phyloP scores from a whole-genome alignment of 1,140 invertebrate genomes.

The Formica selysi region DNA sequence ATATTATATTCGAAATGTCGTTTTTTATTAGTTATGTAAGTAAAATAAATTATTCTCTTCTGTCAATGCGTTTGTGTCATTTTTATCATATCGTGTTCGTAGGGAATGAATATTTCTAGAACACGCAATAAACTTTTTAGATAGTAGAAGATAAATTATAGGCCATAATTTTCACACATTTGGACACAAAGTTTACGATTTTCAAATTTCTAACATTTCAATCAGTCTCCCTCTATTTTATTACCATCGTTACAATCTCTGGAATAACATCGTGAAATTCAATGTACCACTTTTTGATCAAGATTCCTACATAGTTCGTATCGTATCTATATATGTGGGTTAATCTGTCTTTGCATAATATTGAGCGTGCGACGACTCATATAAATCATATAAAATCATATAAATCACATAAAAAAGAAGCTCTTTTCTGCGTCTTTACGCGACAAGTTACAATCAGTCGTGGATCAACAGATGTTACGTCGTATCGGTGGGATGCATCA shows the following conservation, averaged over 20 bases:
- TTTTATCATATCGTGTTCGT: not conserved
- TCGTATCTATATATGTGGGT: slow-evolving; percentile 54
- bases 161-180: not conserved
- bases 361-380: not conserved
- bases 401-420: not conserved
- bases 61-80: not conserved
- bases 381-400: too few relatives aligned
- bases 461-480: not conserved
- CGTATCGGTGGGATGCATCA: slow-evolving; percentile 10
- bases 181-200: not conserved
- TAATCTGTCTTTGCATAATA: slow-evolving; percentile 63
- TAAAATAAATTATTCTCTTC: not conserved
- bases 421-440: not conserved
- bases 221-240: not conserved
- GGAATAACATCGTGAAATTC: slow-evolving; percentile 2
- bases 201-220: not conserved
- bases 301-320: slow-evolving; percentile 15
- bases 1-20: not conserved
- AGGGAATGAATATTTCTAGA: not conserved
- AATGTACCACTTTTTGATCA: slow-evolving; percentile 54
- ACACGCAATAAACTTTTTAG: not conserved
- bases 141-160: not conserved
- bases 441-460: not conserved
- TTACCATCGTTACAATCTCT: slow-evolving; percentile 41
- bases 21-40: too few relatives aligned